Evolutionary conservation across 2,888 invertebrate species (phyloP).

Genomic region (Pedicia rivosa): DNA sequence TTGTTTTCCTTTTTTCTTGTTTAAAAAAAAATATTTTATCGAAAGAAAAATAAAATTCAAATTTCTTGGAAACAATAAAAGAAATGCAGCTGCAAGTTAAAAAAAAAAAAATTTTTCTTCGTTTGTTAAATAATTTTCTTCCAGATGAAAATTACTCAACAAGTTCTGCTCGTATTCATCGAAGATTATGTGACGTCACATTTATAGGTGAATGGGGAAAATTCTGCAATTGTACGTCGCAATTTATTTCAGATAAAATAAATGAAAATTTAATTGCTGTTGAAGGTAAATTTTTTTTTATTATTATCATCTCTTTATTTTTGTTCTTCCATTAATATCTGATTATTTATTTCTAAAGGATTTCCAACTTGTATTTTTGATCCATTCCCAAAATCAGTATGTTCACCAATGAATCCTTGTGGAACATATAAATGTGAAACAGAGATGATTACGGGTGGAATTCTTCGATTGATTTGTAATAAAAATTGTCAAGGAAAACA

Average conservation of each 20-base stretch:
- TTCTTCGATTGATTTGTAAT: slow-evolving; percentile 26
- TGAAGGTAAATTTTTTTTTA: not conserved
- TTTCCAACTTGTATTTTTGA: slow-evolving; percentile 31
- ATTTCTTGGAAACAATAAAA: too few relatives aligned
- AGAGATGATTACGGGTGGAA: slow-evolving; percentile 19
- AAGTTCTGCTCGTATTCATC: slow-evolving; percentile 25
- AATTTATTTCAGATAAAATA: too few relatives aligned
- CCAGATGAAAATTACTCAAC: too few relatives aligned
- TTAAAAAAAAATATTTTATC: too few relatives aligned
- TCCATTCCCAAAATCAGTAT: slow-evolving; percentile 26
- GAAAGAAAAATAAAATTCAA: too few relatives aligned
- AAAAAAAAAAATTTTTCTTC: too few relatives aligned
- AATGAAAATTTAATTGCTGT: not conserved
- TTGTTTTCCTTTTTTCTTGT: too few relatives aligned
- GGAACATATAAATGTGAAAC: slow-evolving; percentile 24
- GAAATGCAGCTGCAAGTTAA: too few relatives aligned
- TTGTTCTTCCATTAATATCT: too few relatives aligned
- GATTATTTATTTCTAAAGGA: slow-evolving; percentile 17
- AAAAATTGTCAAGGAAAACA: slow-evolving; percentile 23
- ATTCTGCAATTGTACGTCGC: slow-evolving; percentile 21
- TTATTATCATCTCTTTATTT: too few relatives aligned
- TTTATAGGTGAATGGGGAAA: slow-evolving; percentile 18
- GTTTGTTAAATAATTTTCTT: too few relatives aligned
- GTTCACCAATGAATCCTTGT: slow-evolving; percentile 27
- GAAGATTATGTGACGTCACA: slow-evolving; percentile 30